A percentile compares a stretch with the other conserved stretches of the same genome.
Evolutionary conservation across 2,113 vertebrate species (phyloP).

Genomic region (Nycticebus coucang): DNA sequence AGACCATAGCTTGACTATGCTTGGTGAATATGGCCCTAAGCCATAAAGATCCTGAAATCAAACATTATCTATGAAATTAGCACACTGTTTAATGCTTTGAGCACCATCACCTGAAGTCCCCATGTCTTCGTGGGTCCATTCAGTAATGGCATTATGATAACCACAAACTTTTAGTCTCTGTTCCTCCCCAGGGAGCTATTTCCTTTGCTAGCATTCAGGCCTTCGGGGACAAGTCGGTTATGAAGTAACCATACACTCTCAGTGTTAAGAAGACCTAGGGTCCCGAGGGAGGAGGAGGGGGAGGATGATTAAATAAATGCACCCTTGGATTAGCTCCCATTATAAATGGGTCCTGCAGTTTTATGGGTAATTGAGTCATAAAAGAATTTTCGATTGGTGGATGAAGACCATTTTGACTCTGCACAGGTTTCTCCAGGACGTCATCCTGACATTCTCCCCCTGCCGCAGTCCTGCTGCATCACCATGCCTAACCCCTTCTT

Average conservation of each 20-base stretch:
- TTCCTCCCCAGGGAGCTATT: background rate
- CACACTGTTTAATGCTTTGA: background rate
- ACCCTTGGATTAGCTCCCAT: constrained; percentile 13
- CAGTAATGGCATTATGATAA: constrained; percentile 34
- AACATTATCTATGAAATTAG: constrained; percentile 8
- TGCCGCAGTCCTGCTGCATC: background rate
- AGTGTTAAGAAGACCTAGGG: constrained; percentile 21
- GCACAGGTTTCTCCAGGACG: background rate
- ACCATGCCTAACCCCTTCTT: background rate
- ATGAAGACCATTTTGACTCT: background rate
- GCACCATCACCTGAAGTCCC: background rate
- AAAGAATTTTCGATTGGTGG: background rate
- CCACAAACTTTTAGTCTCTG: constrained; percentile 33
- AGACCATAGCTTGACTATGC: background rate
- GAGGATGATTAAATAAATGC: constrained; percentile 8
- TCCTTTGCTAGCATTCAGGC: background rate
- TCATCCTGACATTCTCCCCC: too few relatives aligned
- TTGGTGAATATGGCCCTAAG: background rate
- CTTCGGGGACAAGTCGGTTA: background rate
- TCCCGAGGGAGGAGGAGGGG: background rate
- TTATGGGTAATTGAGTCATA: background rate
- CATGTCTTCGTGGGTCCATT: background rate
- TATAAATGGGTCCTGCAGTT: background rate
- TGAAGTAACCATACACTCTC: constrained; percentile 14
- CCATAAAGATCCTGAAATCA: background rate